Base-by-base conservation (phyloP, 2,888 invertebrate genomes). In the Tupiocoris notatus region DNA sequence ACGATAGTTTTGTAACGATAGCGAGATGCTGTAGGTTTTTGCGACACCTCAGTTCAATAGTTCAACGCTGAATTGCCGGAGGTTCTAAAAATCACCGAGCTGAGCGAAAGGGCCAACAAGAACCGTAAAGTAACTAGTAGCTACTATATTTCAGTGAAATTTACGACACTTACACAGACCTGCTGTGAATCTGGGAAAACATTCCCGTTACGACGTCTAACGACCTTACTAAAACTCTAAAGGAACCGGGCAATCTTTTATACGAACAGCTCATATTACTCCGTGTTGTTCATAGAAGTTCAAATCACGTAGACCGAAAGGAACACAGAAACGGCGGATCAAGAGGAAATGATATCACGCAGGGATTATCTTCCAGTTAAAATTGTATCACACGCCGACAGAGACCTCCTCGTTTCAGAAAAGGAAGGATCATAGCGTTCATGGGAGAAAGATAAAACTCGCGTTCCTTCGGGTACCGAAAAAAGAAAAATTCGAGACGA, bases 261-360 rank as follows among this genome's bases (percentile, higher is more conserved):
- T 39, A 39, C 3, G 39, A 39, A 39, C 39, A 39, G 67, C 22
- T 67, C 54, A 56, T 67, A 67, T 56, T 39, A 39, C 39, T 39
- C 39, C 39, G 12, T 21, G 67, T 67, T 65, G 65, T 18, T 65
- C 65, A 39, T 39, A 39, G 65, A 24, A 24, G 67, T 57, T 67
- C 56, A 57, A 22, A 67, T 67, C 67, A 67, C 67, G 67, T 67
- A 67, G 67, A 21, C 65, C 39, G 21, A 67, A 57, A 56, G 57
- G 54, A 54, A 67, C 39, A 67, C 67, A 20, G 12, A 67, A 56
- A 67, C 39, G 39, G 39, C 12, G 39, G 12, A 39, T 39, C 39
- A 39, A 39, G 12, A 39, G 39, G 12, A 39, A 39, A 39, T 39
- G 39, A 39, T 39, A 39, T 39, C 39, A 39, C 67, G 57, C 56